Base-by-base conservation (phyloP, 92 coral and sea anemone species). In the Epizoanthus illoricatus region DNA sequence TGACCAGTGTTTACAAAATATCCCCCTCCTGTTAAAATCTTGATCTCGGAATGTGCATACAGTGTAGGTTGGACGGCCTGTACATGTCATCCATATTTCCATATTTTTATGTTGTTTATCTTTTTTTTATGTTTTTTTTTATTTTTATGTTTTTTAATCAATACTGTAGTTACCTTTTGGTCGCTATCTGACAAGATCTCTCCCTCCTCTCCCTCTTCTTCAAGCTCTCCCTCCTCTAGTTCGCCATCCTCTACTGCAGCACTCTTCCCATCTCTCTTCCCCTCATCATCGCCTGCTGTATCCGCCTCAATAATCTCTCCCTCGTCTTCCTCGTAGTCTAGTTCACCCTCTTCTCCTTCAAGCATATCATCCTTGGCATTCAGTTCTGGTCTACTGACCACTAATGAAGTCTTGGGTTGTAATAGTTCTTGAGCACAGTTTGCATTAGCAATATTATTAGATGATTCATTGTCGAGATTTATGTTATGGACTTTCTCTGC, bases 161-260 rank as follows among this genome's bases (percentile, higher is more conserved):
- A n/a, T 19, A 3, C 69, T 39, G 11, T 13, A 9, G 12, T 39
- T 69, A 61, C 70, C 81, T 76, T 76, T 42, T 36, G 33, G 43
- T 76, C 81, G 41, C 81, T 76, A 4, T 43, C 81, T 33, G 81
- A 40, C 69, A 60, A 61, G 59, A 40, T 76, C 64, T 76, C 81
- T 41, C 69, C 81, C 24, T 76, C 81, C 16, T 76, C 81, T 39
- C 69, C 49, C 5, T 76, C 81, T 12, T 74, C 80, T 18, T 76
- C 81, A 28, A 76, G 63, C 13, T 76, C 81, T 61, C 81, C 81
- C 39, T 76, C 81, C 57, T 76, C 81, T 36, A 76, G 19, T 65
- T 76, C 81, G 3, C 81, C 58, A 23, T 76, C 81, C 43, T 76
- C 81, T 12, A 11, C 69, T 60, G 43, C 36, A 3, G 15, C 20